Evolutionary conservation across 2,113 vertebrate genomes (phyloP).

Genomic region (Tyto alba): DNA sequence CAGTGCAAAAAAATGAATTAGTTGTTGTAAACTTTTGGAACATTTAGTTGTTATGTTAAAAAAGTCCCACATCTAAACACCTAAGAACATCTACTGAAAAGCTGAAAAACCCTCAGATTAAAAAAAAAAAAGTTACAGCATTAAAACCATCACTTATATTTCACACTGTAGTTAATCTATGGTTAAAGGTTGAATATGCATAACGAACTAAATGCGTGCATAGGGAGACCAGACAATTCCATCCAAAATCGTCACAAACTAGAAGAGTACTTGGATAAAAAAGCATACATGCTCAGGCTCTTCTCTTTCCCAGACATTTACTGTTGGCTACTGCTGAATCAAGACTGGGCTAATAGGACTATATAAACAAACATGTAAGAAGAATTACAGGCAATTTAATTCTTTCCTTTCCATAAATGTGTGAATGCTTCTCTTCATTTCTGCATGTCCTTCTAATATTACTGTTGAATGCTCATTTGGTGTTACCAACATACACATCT

Average conservation of each 20-base stretch:
- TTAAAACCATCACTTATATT: neutral
- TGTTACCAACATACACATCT: neutral
- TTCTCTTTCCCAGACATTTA: neutral
- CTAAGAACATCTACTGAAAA: neutral
- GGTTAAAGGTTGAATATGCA: accelerated
- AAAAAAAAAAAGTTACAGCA: neutral
- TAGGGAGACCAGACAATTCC: neutral
- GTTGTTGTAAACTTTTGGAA: neutral
- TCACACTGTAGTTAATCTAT: neutral
- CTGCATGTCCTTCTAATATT: neutral
- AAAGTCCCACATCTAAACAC: neutral
- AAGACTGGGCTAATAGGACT: neutral
- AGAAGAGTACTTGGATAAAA: neutral
- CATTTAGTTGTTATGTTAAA: neutral
- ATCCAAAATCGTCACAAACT: neutral
- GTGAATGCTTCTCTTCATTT: neutral
- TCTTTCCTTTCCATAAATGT: neutral
- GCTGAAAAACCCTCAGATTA: neutral
- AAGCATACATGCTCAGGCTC: neutral
- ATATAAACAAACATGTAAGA: neutral
- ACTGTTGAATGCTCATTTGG: neutral
- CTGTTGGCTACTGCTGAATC: neutral
- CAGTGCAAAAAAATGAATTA: neutral
- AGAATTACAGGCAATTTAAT: neutral
- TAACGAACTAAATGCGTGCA: neutral